Percentiles rank a stretch among this genome's conserved stretches.
These are phyloP conservation scores for Amphipoea lucens DNA, from an alignment of 2,888 invertebrate species.

Conservation along the genomic window DNA sequence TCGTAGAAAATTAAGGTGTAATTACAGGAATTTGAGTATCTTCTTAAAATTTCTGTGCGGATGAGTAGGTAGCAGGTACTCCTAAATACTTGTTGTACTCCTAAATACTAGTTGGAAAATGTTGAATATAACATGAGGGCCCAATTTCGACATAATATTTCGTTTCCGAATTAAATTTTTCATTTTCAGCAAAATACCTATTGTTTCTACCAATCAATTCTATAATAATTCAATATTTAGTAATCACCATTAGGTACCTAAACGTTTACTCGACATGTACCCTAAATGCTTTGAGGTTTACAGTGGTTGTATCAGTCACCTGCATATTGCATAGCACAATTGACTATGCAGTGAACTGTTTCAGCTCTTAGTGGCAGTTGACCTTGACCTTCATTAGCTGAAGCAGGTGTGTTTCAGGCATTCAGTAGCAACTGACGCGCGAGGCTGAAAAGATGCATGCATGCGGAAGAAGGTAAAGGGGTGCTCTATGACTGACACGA, in stretches of 20 bases:
- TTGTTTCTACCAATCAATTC: neutral
- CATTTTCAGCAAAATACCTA: neutral
- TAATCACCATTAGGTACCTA: neutral
- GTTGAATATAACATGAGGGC: neutral
- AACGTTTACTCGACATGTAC: neutral
- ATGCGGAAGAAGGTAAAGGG: conserved; percentile 37
- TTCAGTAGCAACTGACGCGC: conserved; percentile 16
- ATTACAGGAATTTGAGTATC: neutral
- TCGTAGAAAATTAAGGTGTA: neutral
- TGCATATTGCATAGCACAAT: conserved; percentile 18
- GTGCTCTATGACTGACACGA: neutral
- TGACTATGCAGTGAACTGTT: conserved; percentile 19
- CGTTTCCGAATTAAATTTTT: neutral
- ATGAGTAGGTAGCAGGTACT: neutral
- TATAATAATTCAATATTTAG: neutral
- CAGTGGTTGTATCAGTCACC: neutral
- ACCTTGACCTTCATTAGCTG: conserved; percentile 50
- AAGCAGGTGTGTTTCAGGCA: conserved; percentile 21
- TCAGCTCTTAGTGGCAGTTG: conserved; percentile 3
- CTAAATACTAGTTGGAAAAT: no score
- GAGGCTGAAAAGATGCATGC: conserved; percentile 38
- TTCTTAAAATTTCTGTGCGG: neutral
- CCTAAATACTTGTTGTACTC: neutral
- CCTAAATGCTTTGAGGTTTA: neutral
- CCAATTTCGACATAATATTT: neutral